These are phyloP conservation scores for Euura lappo DNA, from an alignment of 1,140 invertebrate species.

Conservation along the genomic window DNA sequence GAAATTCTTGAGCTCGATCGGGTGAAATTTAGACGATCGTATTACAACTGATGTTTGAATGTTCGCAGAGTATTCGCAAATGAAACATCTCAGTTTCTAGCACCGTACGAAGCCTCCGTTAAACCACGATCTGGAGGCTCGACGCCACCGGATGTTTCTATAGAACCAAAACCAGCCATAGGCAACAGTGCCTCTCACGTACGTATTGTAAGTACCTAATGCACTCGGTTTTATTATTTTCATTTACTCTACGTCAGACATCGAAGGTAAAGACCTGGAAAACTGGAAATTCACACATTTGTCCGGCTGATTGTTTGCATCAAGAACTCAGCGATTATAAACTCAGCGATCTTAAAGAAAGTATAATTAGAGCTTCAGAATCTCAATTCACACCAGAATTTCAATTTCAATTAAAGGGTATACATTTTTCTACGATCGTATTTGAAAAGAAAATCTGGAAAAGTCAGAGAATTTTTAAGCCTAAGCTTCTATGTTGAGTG, in stretches of 20 bases:
- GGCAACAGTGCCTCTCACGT: conserved; percentile 57
- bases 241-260: not conserved
- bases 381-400: no score
- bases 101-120: conserved; percentile 74
- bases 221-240: conserved; percentile 47
- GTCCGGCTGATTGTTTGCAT: no score
- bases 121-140: conserved; percentile 59
- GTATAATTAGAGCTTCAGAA: no score
- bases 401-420: no score
- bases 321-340: no score
- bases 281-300: no score
- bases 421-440: no score
- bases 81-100: conserved; percentile 77
- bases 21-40: no score
- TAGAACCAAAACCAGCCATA: conserved; percentile 50
- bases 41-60: conserved; percentile 21
- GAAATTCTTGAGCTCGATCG: no score
- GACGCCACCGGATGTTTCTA: conserved; percentile 52
- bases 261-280: not conserved
- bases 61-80: conserved; percentile 72
- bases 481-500: not conserved
- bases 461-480: not conserved
- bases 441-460: no score
- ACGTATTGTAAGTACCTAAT: conserved; percentile 62
- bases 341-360: no score